Base-by-base conservation (phyloP, 2,113 vertebrate species). In the Cercopithecus mona region DNA sequence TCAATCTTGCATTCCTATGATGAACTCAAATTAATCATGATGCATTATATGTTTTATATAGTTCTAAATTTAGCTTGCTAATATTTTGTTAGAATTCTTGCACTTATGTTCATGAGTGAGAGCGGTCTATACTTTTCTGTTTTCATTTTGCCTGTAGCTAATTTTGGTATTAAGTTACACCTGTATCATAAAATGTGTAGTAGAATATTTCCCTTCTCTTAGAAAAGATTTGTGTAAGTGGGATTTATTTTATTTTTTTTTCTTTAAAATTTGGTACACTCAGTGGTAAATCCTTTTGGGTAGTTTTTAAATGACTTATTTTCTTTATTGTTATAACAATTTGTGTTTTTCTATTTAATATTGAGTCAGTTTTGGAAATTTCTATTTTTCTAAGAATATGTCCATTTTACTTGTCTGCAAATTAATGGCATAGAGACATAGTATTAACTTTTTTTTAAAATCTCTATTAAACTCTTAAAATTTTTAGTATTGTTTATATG, bases 381-480 rank as follows among this genome's bases (percentile, higher is more conserved):
- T 43, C 3, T 80, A 27, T 95, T 97, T 94, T 92, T 90, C 55
- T 76, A 87, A 84, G 16, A 66, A 32, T 90, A 38, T 91, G 22
- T 27, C 20, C 2, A 90, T 55, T 80, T 90, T 86, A 25, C 50
- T 8, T 79, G 4, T 64, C 8, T 57, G 81, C 38, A 57, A 80
- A 79, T 83, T 96, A 40, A 25, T 52, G 59, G 8, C 7, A 40
- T 88, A 61, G 66, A 40, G 16, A 55, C 6, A 90, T 18, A 84
- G 9, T 43, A 52, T 43, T 66, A 78, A 90, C 4, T 92, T 75
- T 66, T 94, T 78, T 66, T 72, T 55, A 1, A 84, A 64, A 64
- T 64, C 25, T 68, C 27, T 40, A 80, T 93, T 52, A 52, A 27
- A 80, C 3, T 50, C 12, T 68, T 81, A 27, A 43, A 86, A 76